A percentile compares a stretch with the other conserved stretches of the same genome.
phyloP scores from a whole-genome alignment of 2,797 vertebrate species.

The Acipenser ruthenus region DNA sequence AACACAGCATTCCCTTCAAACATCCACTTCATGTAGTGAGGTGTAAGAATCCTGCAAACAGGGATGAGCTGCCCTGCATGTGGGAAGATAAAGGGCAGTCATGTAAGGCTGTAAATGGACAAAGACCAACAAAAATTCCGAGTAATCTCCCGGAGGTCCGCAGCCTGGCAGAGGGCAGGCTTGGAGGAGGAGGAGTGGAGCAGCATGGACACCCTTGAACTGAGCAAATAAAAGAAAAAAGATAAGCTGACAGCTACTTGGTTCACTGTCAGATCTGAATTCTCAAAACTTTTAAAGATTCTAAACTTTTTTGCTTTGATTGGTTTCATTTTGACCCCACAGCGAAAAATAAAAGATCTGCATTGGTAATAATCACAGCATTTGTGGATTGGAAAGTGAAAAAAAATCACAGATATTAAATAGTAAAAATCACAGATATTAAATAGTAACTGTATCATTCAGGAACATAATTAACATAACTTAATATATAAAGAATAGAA shows the following conservation, averaged over 20 bases:
- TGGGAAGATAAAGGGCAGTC: constrained; percentile 57
- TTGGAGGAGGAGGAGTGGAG: constrained; percentile 14
- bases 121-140: constrained; percentile 56
- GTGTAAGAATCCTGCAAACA: constrained; percentile 47
- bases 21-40: constrained; percentile 36
- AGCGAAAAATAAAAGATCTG: too few relatives aligned
- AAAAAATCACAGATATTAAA: too few relatives aligned
- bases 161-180: constrained; percentile 18
- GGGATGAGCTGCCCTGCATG: constrained; percentile 56
- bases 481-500: too few relatives aligned
- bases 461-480: too few relatives aligned
- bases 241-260: not conserved
- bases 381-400: too few relatives aligned
- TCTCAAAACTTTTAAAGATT: too few relatives aligned
- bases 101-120: constrained; percentile 52
- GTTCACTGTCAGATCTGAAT: too few relatives aligned
- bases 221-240: not conserved
- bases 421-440: too few relatives aligned
- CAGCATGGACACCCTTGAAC: constrained; percentile 7
- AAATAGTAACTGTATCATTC: too few relatives aligned
- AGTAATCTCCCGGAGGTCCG: constrained; percentile 48
- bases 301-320: too few relatives aligned
- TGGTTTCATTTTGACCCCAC: too few relatives aligned
- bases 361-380: too few relatives aligned
- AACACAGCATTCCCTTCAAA: constrained; percentile 19